These are phyloP conservation scores for Drepana arcuata DNA, from an alignment of 1,140 invertebrate genomes.

Conservation along the genomic window DNA sequence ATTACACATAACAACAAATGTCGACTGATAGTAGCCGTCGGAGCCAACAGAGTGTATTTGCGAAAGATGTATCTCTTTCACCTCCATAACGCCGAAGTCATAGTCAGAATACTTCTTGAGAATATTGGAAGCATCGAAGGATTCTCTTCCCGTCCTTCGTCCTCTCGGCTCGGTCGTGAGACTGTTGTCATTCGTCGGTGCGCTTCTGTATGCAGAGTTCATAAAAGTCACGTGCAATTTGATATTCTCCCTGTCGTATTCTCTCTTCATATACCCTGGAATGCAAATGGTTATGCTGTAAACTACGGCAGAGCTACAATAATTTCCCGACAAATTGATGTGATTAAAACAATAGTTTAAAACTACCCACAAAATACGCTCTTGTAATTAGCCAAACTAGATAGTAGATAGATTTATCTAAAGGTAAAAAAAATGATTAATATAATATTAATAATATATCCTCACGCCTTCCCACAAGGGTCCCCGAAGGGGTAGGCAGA, in stretches of 20 bases:
- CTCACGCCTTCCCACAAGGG: too few species aligned
- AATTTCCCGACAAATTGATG: too few species aligned
- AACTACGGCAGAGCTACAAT: too few species aligned
- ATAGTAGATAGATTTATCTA: too few species aligned
- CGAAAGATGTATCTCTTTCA: constrained; percentile 61
- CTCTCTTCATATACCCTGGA: constrained; percentile 48
- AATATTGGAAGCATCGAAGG: constrained; percentile 62
- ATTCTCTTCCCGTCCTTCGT: constrained; percentile 22
- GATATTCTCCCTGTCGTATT: constrained; percentile 41
- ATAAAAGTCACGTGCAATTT: constrained; percentile 63
- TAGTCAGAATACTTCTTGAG: constrained; percentile 61
- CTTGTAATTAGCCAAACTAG: too few species aligned
- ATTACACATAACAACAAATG: constrained; percentile 41
- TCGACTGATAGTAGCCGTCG: constrained; percentile 66
- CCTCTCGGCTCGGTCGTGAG: constrained; percentile 9
- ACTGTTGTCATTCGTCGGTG: constrained; percentile 9
- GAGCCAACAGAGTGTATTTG: constrained; percentile 40
- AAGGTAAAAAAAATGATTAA: too few species aligned
- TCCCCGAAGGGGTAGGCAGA: too few species aligned
- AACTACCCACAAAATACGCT: too few species aligned
- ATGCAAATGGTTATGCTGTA: constrained; percentile 4
- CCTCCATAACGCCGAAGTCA: constrained; percentile 58
- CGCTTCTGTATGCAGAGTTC: constrained; percentile 58
- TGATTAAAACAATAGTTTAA: too few species aligned
- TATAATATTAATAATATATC: too few species aligned